A percentile compares a stretch with the other conserved stretches of the same genome.
phyloP scores from a whole-genome alignment of 2,113 vertebrate genomes.

The Strigops habroptila region DNA sequence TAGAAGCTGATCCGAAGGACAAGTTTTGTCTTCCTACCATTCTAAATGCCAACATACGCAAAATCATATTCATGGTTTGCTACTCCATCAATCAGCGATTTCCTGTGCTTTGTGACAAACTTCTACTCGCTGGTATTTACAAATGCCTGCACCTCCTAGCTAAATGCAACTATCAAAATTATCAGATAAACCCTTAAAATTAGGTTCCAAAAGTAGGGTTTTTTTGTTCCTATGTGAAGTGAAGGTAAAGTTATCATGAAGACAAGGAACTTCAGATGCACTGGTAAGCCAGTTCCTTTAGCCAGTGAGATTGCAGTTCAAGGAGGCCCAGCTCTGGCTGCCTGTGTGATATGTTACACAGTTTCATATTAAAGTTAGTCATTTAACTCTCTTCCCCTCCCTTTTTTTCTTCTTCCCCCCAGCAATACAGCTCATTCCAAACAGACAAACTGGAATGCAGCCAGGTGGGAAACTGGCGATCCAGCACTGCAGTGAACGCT shows the following conservation, averaged over 20 bases:
- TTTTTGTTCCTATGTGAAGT: not conserved
- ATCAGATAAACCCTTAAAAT: not conserved
- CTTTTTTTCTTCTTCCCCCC: not conserved
- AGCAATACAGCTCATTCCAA: slow-evolving; percentile 77
- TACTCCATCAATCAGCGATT: not conserved
- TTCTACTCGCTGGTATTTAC: not conserved
- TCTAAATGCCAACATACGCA: not conserved
- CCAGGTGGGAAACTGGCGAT: slow-evolving; percentile 78
- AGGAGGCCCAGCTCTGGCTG: not conserved
- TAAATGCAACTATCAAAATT: not conserved
- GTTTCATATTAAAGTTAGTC: not conserved
- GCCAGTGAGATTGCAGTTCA: not conserved
- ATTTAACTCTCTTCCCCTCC: not conserved
- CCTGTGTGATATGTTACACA: not conserved
- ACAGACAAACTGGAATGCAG: slow-evolving; percentile 77
- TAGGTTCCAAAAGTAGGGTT: not conserved
- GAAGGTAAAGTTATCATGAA: not conserved
- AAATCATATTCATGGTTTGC: not conserved
- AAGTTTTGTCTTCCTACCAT: not conserved
- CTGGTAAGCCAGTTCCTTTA: not conserved
- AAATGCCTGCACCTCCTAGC: not conserved
- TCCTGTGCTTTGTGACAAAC: not conserved
- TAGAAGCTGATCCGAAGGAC: not conserved
- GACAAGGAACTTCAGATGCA: not conserved
- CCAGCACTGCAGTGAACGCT: slow-evolving; percentile 68